Percentiles rank a stretch among this genome's conserved stretches.
These are phyloP conservation scores for Nanorana parkeri DNA, from an alignment of 2,113 vertebrate species.

Conservation along the genomic window DNA sequence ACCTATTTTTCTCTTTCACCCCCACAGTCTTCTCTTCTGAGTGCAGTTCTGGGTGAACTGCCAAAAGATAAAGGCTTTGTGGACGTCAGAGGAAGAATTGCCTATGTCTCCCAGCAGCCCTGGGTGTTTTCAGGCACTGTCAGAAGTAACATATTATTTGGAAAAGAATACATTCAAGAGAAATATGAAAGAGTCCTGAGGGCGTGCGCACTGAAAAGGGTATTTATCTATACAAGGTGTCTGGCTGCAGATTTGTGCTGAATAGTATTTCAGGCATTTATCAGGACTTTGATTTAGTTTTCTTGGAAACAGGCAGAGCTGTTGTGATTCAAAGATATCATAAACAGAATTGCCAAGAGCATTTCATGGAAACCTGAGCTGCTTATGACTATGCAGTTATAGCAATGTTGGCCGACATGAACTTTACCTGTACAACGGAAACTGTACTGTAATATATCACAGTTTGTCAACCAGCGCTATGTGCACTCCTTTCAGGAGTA, in stretches of 20 bases:
- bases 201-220: constrained; percentile 92
- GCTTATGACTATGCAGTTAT: not conserved
- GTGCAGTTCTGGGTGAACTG: constrained; percentile 88
- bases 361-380: not conserved
- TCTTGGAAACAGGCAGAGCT: constrained; percentile 15
- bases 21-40: constrained; percentile 88
- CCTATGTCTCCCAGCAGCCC: constrained; percentile 91
- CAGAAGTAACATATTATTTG: constrained; percentile 95
- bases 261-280: constrained; percentile 12
- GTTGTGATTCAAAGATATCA: constrained; percentile 39
- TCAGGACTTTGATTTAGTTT: constrained; percentile 43
- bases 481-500: too few relatives aligned
- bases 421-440: too few relatives aligned
- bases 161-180: constrained; percentile 84
- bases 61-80: constrained; percentile 79
- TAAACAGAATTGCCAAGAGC: constrained; percentile 7
- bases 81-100: constrained; percentile 81
- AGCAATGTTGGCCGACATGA: not conserved
- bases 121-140: constrained; percentile 95
- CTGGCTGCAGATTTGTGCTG: constrained; percentile 30
- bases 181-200: constrained; percentile 87
- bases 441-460: too few relatives aligned
- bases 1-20: not conserved
- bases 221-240: constrained; percentile 59
- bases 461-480: too few relatives aligned